These are phyloP conservation scores for Microctenopoma steveboyesi DNA, from an alignment of 2,797 vertebrate genomes.

Conservation along the genomic window DNA sequence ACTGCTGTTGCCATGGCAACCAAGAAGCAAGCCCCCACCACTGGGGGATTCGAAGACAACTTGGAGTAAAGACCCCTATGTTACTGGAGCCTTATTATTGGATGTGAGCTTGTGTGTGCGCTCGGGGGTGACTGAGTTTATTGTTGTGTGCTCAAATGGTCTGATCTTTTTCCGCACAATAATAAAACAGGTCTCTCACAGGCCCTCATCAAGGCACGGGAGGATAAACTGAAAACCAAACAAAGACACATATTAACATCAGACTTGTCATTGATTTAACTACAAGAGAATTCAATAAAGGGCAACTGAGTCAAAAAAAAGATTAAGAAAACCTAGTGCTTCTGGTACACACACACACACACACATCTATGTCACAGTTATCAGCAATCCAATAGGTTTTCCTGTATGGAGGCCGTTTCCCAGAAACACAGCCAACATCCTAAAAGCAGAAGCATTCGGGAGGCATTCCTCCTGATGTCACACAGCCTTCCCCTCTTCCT, in stretches of 20 bases:
- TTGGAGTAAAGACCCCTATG: conserved; percentile 74
- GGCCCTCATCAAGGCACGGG: background rate
- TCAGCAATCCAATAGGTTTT: conserved; percentile 78
- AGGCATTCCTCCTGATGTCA: conserved; percentile 62
- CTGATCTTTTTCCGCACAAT: conserved; percentile 42
- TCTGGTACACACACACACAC: conserved; percentile 34
- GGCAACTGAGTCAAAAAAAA: conserved; percentile 3
- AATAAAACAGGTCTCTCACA: conserved; percentile 46
- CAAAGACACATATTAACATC: conserved; percentile 4
- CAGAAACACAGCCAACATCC: conserved; percentile 65
- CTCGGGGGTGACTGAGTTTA: conserved; percentile 53
- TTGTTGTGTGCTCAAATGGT: conserved; percentile 41
- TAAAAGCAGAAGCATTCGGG: conserved; percentile 71
- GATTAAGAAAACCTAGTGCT: conserved; percentile 1
- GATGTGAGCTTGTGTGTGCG: conserved; percentile 50
- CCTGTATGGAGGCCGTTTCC: conserved; percentile 64
- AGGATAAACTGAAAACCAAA: conserved; percentile 24
- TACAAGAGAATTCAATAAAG: conserved; percentile 5
- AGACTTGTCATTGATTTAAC: conserved; percentile 25
- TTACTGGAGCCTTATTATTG: conserved; percentile 75
- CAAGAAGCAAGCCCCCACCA: conserved; percentile 63
- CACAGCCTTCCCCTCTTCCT: conserved; percentile 51
- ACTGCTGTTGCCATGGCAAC: conserved; percentile 77
- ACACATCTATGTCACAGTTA: conserved; percentile 75
- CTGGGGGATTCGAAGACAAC: conserved; percentile 75